Percentiles rank a stretch among this genome's conserved stretches.
Evolutionary conservation across 2,797 vertebrate species (phyloP).

Genomic region (Balearica regulorum): DNA sequence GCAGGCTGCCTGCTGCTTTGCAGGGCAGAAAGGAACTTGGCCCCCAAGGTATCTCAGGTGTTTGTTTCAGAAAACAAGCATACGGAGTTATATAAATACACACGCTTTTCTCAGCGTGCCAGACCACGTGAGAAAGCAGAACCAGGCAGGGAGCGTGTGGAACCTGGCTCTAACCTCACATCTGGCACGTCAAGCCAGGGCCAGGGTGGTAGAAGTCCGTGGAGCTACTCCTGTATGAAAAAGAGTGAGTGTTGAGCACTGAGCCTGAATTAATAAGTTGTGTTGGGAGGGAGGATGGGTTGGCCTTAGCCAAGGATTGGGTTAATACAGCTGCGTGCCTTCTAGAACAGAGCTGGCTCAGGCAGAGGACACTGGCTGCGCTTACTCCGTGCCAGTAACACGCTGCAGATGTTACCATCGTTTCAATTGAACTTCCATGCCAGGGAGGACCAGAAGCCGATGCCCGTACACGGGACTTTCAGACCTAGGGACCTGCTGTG

Average conservation of each 20-base stretch:
- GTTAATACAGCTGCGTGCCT: neutral
- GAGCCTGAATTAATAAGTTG: fast-evolving
- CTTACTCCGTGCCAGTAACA: neutral
- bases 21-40: neutral
- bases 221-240: neutral
- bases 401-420: fast-evolving
- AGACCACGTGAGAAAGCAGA: neutral
- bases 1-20: neutral
- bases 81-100: neutral
- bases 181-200: neutral
- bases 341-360: neutral
- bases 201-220: neutral
- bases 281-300: neutral
- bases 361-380: neutral
- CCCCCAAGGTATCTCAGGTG: neutral
- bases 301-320: neutral
- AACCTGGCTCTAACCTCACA: neutral
- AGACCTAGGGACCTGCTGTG: neutral
- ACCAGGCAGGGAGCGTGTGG: neutral
- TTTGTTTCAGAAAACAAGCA: neutral
- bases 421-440: fast-evolving
- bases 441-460: neutral
- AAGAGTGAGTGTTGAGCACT: neutral
- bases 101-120: neutral
- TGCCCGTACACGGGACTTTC: neutral